A percentile compares a stretch with the other conserved stretches of the same genome.
These are phyloP conservation scores for Sabatieria punctata DNA, from an alignment of 2,888 invertebrate species.

Conservation along the genomic window DNA sequence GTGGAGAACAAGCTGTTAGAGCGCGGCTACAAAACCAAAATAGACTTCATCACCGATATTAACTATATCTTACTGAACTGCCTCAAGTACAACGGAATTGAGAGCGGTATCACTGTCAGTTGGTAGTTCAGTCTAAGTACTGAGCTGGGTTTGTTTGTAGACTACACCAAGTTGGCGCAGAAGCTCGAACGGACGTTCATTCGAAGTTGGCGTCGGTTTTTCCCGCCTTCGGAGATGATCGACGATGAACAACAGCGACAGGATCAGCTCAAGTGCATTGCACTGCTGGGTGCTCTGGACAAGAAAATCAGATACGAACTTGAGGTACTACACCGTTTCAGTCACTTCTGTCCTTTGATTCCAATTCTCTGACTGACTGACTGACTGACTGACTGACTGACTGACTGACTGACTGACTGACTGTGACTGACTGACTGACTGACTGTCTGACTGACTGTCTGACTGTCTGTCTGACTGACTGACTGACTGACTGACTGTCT, in stretches of 20 bases:
- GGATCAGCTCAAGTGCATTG: slow-evolving; percentile 6
- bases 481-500: too few relatives aligned
- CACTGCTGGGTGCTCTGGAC: slow-evolving; percentile 7
- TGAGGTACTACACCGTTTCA: too few relatives aligned
- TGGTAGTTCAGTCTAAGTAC: not conserved
- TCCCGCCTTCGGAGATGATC: slow-evolving; percentile 7
- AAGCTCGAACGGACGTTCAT: slow-evolving; percentile 8
- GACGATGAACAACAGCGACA: not conserved
- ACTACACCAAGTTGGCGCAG: slow-evolving; percentile 13
- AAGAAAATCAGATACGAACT: slow-evolving; percentile 4
- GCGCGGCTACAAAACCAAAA: slow-evolving; percentile 20
- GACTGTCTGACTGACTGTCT: too few relatives aligned
- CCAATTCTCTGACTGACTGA: too few relatives aligned
- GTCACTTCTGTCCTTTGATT: too few relatives aligned
- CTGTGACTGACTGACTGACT: too few relatives aligned
- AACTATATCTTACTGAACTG: slow-evolving; percentile 81
- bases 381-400: too few relatives aligned
- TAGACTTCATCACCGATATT: slow-evolving; percentile 46
- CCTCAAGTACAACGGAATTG: slow-evolving; percentile 71
- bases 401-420: too few relatives aligned
- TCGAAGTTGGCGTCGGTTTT: slow-evolving; percentile 4
- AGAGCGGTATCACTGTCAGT: slow-evolving; percentile 50
- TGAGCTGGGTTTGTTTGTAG: slow-evolving; percentile 6
- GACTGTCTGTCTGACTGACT: too few relatives aligned
- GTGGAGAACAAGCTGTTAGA: slow-evolving; percentile 26